Conservation (phyloP, 2,888 invertebrate species). For the Machimus rusticus region DNA sequence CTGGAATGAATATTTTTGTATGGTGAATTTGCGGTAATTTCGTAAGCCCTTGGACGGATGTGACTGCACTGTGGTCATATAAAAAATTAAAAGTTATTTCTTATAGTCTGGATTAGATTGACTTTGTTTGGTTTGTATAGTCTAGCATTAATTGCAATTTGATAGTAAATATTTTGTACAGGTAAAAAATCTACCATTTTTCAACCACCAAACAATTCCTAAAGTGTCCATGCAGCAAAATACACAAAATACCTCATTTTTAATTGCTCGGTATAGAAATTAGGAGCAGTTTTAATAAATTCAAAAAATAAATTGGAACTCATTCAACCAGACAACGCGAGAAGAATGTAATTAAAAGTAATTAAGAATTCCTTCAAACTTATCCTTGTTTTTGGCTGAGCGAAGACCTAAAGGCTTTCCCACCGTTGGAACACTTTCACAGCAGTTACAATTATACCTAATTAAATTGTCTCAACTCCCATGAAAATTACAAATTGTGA, state of each 20-base stretch:
- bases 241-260: not conserved
- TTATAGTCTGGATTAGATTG: not conserved
- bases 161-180: not conserved
- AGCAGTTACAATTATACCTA: constrained; percentile 15
- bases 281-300: not conserved
- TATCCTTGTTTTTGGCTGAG: not conserved
- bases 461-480: constrained; percentile 12
- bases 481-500: not conserved
- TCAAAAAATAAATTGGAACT: not conserved
- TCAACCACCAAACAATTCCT: too few species aligned
- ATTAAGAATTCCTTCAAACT: not conserved
- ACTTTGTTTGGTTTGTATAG: not conserved
- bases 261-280: not conserved
- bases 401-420: not conserved
- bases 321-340: not conserved
- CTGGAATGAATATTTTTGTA: not conserved
- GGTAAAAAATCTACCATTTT: too few species aligned
- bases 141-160: not conserved
- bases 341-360: not conserved
- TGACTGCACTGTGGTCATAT: not conserved
- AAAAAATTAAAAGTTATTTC: not conserved
- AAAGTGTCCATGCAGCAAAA: not conserved
- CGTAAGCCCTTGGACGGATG: not conserved
- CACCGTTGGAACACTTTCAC: not conserved
- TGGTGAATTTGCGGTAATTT: not conserved